Evolutionary conservation across 2,888 invertebrate species (phyloP), one percentile per base, ranked within the genome.

Genomic region (Caenorhabditis macrosperma): DNA sequence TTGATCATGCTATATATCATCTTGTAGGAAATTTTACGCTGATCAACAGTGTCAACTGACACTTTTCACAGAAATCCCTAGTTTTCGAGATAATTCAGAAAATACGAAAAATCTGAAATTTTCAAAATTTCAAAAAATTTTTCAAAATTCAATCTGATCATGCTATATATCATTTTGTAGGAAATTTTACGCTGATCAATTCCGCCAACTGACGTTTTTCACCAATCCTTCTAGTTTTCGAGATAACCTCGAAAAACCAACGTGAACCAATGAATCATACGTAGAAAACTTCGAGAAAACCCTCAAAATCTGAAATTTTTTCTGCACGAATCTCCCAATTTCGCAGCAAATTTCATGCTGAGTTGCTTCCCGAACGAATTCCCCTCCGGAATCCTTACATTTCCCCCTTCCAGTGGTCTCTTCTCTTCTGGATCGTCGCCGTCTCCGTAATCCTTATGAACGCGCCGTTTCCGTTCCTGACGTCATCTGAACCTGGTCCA

Each of bases 341-440:
- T n/a, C n/a, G n/a, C n/a, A n/a, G n/a, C n/a, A n/a, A n/a, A n/a
- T n/a, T n/a, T n/a, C n/a, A n/a, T n/a, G n/a, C n/a, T n/a, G n/a
- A n/a, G n/a, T n/a, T n/a, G n/a, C n/a, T n/a, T n/a, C n/a, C n/a
- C n/a, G n/a, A n/a, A n/a, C n/a, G n/a, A n/a, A n/a, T n/a, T n/a
- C n/a, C n/a, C n/a, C n/a, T n/a, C n/a, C n/a, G n/a, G n/a, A n/a
- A n/a, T n/a, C n/a, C n/a, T n/a, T n/a, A n/a, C n/a, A n/a, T 48
- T 17, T 48, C 17, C 5, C 10, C 15, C 22, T 60, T 76, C 48
- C 64, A 69, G 69, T 77, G 77, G 77, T 77, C 77, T 15, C 68
- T 15, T 2, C 48, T 77, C 3, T 77, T 77, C 52, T 7, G 55
- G 0, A 61, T 63, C 6, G 44, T 69, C 9, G 5, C 69, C 10